phyloP scores from a whole-genome alignment of 2,888 invertebrate species.

The Seladonia tumulorum region DNA sequence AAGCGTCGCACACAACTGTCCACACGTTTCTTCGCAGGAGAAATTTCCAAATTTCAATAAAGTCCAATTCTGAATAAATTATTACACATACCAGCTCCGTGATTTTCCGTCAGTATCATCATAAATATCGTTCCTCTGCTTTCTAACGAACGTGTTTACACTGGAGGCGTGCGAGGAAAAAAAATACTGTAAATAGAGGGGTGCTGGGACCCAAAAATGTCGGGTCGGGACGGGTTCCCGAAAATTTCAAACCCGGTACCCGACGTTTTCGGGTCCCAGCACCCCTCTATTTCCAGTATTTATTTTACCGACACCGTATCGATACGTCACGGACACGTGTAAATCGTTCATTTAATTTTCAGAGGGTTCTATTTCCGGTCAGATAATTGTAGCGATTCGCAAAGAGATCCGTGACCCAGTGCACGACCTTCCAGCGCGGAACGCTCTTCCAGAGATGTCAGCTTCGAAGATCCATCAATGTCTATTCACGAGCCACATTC shows the following conservation, averaged over 20 bases:
- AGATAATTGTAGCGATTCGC: not conserved
- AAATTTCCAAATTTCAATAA: too few relatives aligned
- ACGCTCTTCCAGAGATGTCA: conserved; percentile 48
- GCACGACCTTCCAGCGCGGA: conserved; percentile 15
- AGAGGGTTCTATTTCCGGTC: not conserved
- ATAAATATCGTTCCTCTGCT: not conserved
- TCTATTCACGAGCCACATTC: conserved; percentile 35
- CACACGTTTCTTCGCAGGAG: not conserved
- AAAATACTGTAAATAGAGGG: too few relatives aligned
- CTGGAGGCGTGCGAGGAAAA: not conserved
- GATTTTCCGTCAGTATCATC: too few relatives aligned
- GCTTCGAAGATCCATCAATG: conserved; percentile 53
- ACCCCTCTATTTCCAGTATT: not conserved
- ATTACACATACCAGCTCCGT: too few relatives aligned
- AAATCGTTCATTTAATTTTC: not conserved
- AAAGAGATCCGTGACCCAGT: not conserved
- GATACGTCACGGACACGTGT: too few relatives aligned
- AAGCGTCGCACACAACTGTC: not conserved
- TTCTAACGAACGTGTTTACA: not conserved
- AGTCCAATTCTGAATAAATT: too few relatives aligned
- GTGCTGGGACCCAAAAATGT: not conserved
- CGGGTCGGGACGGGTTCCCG: not conserved
- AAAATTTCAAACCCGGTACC: not conserved
- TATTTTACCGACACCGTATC: not conserved
- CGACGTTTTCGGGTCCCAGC: not conserved